These are phyloP conservation scores for Misgurnus mizolepis DNA, from an alignment of 2,113 vertebrate genomes.

Conservation along the genomic window DNA sequence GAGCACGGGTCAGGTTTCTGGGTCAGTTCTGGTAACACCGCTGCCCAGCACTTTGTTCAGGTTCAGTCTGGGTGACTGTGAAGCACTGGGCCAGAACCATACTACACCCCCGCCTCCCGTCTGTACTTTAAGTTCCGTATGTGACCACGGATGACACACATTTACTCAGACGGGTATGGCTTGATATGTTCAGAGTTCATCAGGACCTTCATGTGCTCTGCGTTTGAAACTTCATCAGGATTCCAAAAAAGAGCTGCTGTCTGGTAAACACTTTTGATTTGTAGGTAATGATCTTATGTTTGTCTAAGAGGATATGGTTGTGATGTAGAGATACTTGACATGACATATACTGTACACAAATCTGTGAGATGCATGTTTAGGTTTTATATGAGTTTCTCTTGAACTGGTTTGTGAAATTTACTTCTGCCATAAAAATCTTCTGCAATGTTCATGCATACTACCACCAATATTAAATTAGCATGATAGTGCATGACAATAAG, in stretches of 20 bases:
- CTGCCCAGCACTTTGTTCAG: constrained; percentile 51
- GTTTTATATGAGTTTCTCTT: neutral
- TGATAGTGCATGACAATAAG: too few species aligned
- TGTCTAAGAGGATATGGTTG: neutral
- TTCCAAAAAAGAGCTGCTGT: neutral
- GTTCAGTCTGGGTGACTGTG: constrained; percentile 54
- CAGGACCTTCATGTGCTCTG: neutral
- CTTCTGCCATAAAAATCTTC: neutral
- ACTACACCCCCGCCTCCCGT: constrained; percentile 36
- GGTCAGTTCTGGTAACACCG: constrained; percentile 46
- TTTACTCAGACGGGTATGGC: constrained; percentile 10
- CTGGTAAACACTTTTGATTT: constrained; percentile 42
- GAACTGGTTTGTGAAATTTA: neutral
- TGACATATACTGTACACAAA: too few species aligned
- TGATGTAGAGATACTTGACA: neutral
- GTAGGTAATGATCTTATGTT: neutral
- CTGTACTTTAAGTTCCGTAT: neutral
- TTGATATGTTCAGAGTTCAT: constrained; percentile 37
- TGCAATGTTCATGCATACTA: neutral
- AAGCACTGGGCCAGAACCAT: constrained; percentile 54
- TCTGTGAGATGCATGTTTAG: neutral
- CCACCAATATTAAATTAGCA: too few species aligned
- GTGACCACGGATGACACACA: constrained; percentile 4
- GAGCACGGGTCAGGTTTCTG: constrained; percentile 56
- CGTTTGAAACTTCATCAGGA: constrained; percentile 20